Base-by-base conservation (phyloP, 2,797 vertebrate genomes). In the Myripristis murdjan region DNA sequence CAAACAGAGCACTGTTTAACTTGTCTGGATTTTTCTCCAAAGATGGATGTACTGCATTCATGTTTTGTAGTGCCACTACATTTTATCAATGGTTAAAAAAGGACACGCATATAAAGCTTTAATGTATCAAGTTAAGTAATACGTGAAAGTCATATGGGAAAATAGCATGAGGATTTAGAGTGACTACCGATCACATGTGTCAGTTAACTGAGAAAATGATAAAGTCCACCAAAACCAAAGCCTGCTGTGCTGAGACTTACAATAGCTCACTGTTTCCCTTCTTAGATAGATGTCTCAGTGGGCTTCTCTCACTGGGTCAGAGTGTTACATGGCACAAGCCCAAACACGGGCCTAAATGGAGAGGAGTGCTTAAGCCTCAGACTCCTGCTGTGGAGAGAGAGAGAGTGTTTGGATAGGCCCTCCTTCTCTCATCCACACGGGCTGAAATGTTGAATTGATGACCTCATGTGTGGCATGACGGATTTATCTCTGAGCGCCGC, bases 371-470 rank as follows among this genome's bases (percentile, higher is more conserved):
- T 76, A 80, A 86, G 81, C 87, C 74, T 84, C 49, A 65, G 82
- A 73, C 82, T 81, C 87, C 84, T 44, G 83, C 79, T 79, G 88
- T 18, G 48, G 81, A 75, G 80, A 84, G 85, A 88, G 81, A 35
- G 46, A 51, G 56, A 74, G 69, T 92, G 91, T 93, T 93, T 93
- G 86, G 90, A 89, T 88, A 89, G 87, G 79, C 88, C 83, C 71
- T 72, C 89, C 82, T 87, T 39, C 65, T 93, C 94, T 96, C 94
- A 95, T 96, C 95, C 93, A 95, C 95, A 93, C 80, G 87, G 82
- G 83, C 89, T 86, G 90, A 95, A 95, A 96, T 93, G 93, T 93
- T 92, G 94, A 96, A 97, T 96, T 96, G 95, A 96, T 97, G 96
- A 96, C 95, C 96, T 96, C 94, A 95, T 95, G 94, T 92, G 91